These are phyloP conservation scores for Boleophthalmus pectinirostris DNA, from an alignment of 2,113 vertebrate species.

Conservation along the genomic window DNA sequence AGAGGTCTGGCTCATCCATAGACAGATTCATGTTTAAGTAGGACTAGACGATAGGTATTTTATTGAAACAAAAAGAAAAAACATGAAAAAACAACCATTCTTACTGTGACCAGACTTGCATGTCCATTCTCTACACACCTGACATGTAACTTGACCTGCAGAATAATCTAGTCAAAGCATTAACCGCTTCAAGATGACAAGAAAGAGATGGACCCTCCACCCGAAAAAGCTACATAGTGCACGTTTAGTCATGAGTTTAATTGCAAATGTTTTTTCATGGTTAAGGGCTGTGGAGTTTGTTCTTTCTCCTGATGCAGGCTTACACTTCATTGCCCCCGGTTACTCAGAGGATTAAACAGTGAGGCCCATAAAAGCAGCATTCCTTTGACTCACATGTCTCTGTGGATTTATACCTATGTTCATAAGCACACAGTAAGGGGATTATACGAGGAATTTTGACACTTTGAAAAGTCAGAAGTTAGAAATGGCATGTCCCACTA, in stretches of 20 bases:
- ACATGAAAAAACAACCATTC: too few relatives aligned
- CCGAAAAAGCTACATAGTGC: too few relatives aligned
- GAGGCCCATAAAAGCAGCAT: constrained; percentile 34
- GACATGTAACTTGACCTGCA: too few relatives aligned
- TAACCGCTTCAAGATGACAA: too few relatives aligned
- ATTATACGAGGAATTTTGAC: constrained; percentile 15
- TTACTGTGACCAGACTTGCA: too few relatives aligned
- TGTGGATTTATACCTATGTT: constrained; percentile 12
- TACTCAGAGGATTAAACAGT: constrained; percentile 19
- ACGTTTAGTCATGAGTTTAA: background rate
- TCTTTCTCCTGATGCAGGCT: constrained; percentile 15
- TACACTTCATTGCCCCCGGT: constrained; percentile 15
- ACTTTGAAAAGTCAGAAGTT: constrained; percentile 8
- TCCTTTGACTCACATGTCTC: constrained; percentile 42
- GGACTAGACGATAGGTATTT: too few relatives aligned
- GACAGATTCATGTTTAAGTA: background rate
- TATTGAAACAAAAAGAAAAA: too few relatives aligned
- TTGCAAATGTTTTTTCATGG: constrained; percentile 6
- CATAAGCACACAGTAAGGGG: constrained; percentile 18
- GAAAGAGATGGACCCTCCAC: too few relatives aligned
- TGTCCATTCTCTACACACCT: too few relatives aligned
- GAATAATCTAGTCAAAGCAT: too few relatives aligned
- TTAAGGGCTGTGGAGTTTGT: constrained; percentile 6
- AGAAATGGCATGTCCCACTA: background rate
- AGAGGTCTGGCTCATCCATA: constrained; percentile 20